phyloP scores from a whole-genome alignment of 35 echinoderm and acorn worm species.

The Hemicentrotus pulcherrimus region DNA sequence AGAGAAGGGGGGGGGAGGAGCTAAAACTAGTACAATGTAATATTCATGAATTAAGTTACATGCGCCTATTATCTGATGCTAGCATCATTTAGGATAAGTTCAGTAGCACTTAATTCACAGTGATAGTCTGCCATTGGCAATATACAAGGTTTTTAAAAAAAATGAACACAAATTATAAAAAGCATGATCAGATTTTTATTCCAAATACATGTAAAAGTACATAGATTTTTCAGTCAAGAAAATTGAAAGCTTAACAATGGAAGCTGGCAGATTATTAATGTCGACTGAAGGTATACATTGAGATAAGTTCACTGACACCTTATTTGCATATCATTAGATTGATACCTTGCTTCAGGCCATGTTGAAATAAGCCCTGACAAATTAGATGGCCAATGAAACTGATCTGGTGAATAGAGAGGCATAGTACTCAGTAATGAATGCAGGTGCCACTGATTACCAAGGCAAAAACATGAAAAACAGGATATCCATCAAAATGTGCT shows the following conservation, averaged over 20 bases:
- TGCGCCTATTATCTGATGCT: background rate
- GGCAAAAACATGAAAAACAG: background rate
- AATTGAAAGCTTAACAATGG: background rate
- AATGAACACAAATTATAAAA: background rate
- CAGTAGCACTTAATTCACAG: background rate
- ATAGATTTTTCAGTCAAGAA: too few species aligned
- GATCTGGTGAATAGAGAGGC: background rate
- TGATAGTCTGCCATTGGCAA: background rate
- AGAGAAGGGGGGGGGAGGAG: too few species aligned
- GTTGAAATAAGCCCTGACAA: background rate
- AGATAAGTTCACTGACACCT: background rate
- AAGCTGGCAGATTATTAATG: background rate
- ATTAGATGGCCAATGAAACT: constrained; percentile 17
- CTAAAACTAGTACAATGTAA: too few species aligned
- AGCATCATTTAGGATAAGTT: background rate
- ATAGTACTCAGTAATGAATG: background rate
- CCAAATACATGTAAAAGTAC: too few species aligned
- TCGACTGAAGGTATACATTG: background rate
- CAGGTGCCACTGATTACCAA: background rate
- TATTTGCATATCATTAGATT: constrained; percentile 14
- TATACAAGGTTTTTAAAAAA: background rate
- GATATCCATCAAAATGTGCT: background rate
- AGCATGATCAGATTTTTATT: background rate
- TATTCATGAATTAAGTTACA: background rate
- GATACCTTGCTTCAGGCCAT: background rate